phyloP scores from a whole-genome alignment of 1,140 invertebrate species.

The Heliconius melpomene region DNA sequence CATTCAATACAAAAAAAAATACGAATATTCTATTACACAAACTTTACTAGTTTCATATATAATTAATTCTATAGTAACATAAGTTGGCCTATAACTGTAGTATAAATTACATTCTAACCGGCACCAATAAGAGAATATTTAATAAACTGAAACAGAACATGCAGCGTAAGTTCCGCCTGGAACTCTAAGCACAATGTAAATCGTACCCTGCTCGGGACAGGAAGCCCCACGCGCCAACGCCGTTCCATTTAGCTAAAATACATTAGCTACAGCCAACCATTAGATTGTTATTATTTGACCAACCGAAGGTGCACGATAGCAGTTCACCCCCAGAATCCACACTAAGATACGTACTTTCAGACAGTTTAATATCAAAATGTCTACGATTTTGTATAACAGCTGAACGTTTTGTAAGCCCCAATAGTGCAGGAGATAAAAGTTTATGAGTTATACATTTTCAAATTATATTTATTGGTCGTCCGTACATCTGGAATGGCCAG shows the following conservation, averaged over 20 bases:
- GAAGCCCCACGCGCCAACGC: constrained; percentile 55
- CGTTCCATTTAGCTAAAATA: constrained; percentile 76
- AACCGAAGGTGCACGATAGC: constrained; percentile 62
- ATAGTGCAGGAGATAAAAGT: constrained; percentile 73
- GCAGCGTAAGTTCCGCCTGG: constrained; percentile 52
- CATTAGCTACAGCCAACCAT: constrained; percentile 76
- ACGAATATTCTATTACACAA: too few relatives aligned
- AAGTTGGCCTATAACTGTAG: neutral
- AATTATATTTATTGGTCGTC: constrained; percentile 78
- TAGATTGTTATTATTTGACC: constrained; percentile 74
- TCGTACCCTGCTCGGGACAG: constrained; percentile 62
- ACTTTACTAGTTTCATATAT: neutral
- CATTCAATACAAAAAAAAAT: too few relatives aligned
- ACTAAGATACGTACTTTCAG: constrained; percentile 58
- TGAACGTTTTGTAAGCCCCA: constrained; percentile 62
- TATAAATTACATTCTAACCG: constrained; percentile 22
- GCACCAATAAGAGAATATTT: constrained; percentile 53
- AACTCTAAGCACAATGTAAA: constrained; percentile 67
- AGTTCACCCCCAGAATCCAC: constrained; percentile 71
- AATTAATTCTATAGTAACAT: neutral
- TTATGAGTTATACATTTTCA: constrained; percentile 79
- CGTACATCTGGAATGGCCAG: constrained; percentile 75
- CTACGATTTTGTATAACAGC: constrained; percentile 70
- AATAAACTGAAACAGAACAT: constrained; percentile 72
- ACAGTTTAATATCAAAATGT: constrained; percentile 72